phyloP scores from a whole-genome alignment of 2,888 invertebrate species.

The Ferrisia virgata region DNA sequence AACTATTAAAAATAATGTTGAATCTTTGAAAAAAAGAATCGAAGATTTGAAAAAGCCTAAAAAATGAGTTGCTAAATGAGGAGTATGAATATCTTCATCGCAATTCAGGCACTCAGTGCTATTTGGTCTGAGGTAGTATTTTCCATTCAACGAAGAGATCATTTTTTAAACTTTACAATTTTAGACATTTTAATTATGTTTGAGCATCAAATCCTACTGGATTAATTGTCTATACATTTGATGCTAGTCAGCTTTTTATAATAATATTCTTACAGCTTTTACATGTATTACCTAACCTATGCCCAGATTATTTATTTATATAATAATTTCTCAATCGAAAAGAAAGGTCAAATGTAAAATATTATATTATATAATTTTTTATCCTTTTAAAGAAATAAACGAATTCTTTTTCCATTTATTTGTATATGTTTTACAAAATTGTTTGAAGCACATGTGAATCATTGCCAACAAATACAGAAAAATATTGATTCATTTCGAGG shows the following conservation, averaged over 20 bases:
- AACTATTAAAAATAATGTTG: slow-evolving; percentile 71
- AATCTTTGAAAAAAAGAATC: slow-evolving; percentile 70
- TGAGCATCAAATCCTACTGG: too few species aligned
- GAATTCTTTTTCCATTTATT: not conserved
- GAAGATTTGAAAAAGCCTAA: slow-evolving; percentile 54
- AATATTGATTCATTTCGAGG: not conserved
- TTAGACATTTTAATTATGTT: too few species aligned
- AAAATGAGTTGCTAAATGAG: not conserved
- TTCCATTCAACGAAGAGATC: too few species aligned
- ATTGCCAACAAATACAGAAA: not conserved
- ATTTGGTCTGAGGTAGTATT: too few species aligned
- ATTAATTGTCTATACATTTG: too few species aligned
- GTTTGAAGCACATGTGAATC: not conserved
- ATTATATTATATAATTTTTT: not conserved
- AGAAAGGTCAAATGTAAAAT: not conserved
- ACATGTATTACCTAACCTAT: not conserved
- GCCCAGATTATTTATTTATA: not conserved
- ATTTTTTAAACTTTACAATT: too few species aligned
- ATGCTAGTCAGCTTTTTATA: not conserved
- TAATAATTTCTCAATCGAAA: not conserved
- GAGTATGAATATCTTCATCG: not conserved
- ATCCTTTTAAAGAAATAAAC: not conserved
- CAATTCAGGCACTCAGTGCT: too few species aligned
- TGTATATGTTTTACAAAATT: not conserved
- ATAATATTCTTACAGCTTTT: not conserved